A percentile compares a stretch with the other conserved stretches of the same genome.
phyloP scores from a whole-genome alignment of 2,113 vertebrate species.

The Trematomus loennbergii region DNA sequence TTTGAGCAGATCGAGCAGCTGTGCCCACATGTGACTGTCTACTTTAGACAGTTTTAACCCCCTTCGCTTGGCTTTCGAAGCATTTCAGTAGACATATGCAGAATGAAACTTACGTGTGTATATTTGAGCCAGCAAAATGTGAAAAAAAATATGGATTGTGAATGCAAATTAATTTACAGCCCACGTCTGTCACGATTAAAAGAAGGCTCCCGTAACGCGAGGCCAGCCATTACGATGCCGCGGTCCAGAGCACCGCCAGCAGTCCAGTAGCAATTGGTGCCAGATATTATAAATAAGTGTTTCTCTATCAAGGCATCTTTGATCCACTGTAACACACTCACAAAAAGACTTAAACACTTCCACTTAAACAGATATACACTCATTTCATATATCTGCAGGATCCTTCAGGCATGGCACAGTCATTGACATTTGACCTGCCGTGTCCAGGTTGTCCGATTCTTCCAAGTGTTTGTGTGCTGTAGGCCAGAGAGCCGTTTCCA shows the following conservation, averaged over 20 bases:
- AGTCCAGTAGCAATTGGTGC: slow-evolving; percentile 51
- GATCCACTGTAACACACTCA: slow-evolving; percentile 69
- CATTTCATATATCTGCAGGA: slow-evolving; percentile 62
- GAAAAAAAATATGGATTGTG: slow-evolving; percentile 47
- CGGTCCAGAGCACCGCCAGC: slow-evolving; percentile 42
- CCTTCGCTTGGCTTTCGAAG: slow-evolving; percentile 34
- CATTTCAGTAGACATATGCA: slow-evolving; percentile 51
- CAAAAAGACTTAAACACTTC: slow-evolving; percentile 55
- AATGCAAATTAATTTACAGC: slow-evolving; percentile 59
- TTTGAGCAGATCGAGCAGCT: slow-evolving; percentile 42
- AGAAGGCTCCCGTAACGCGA: slow-evolving; percentile 35
- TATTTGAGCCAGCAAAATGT: slow-evolving; percentile 61
- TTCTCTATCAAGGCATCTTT: slow-evolving; percentile 73
- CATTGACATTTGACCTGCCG: slow-evolving; percentile 47
- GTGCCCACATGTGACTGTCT: slow-evolving; percentile 22
- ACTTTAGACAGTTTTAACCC: slow-evolving; percentile 19
- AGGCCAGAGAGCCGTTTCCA: slow-evolving; percentile 48
- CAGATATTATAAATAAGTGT: slow-evolving; percentile 64
- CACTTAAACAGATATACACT: slow-evolving; percentile 71
- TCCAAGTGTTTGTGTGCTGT: slow-evolving; percentile 38
- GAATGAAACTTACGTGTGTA: slow-evolving; percentile 39
- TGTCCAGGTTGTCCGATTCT: slow-evolving; percentile 33
- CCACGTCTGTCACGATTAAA: slow-evolving; percentile 54
- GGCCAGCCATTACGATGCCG: slow-evolving; percentile 34
- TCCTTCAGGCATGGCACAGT: slow-evolving; percentile 59